A percentile compares a stretch with the other conserved stretches of the same genome.
Conservation (phyloP, 2,888 invertebrate genomes). For the Resseliella maxima region DNA sequence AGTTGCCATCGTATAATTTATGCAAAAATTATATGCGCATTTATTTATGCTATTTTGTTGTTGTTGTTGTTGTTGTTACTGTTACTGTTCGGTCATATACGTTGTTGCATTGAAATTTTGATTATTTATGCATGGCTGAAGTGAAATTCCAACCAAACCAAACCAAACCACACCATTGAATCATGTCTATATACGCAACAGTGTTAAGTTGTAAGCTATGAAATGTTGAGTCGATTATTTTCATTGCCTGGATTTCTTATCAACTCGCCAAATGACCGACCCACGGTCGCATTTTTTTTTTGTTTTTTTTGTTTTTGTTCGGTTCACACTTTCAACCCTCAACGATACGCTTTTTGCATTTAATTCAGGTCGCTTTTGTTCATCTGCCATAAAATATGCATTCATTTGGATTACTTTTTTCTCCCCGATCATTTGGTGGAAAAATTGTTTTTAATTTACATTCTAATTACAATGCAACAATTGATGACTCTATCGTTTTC, state of each 20-base stretch:
- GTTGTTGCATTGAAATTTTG: not conserved
- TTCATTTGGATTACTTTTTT: too few species aligned
- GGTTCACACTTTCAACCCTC: too few species aligned
- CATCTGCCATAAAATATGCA: too few species aligned
- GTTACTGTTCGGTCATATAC: too few species aligned
- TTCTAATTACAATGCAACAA: not conserved
- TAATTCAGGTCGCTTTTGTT: too few species aligned
- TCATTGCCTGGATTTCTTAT: too few species aligned
- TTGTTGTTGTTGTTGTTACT: too few species aligned
- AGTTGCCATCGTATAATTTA: conserved; percentile 8
- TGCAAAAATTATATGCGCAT: not conserved
- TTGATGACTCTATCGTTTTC: not conserved
- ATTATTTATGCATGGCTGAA: conserved; percentile 32
- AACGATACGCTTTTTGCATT: too few species aligned
- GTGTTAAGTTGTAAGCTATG: not conserved
- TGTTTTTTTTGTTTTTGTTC: too few species aligned
- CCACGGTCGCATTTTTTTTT: too few species aligned
- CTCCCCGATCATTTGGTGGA: too few species aligned
- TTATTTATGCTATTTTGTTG: not conserved
- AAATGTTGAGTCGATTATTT: not conserved
- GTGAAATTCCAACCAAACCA: not conserved
- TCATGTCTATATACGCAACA: not conserved
- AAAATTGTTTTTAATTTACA: not conserved
- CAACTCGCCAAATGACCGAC: too few species aligned
- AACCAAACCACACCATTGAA: not conserved